Conservation (phyloP, 2,113 vertebrate genomes). For the Orycteropus afer region DNA sequence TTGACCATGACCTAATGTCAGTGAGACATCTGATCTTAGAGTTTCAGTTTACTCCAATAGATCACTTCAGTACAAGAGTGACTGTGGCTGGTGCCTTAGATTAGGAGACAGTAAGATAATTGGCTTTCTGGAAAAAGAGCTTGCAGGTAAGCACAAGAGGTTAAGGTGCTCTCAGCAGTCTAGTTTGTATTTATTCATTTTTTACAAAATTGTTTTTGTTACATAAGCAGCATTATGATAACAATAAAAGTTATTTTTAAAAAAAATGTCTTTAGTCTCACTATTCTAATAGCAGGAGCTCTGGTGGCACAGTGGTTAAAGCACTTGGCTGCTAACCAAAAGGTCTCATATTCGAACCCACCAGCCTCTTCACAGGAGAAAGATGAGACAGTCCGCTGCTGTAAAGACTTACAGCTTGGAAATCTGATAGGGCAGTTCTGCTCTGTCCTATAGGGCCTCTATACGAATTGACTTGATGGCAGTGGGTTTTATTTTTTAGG, state of each 20-base stretch:
- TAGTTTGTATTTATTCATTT: constrained; percentile 19
- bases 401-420: too few relatives aligned
- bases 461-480: too few relatives aligned
- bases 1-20: neutral
- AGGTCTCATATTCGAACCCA: too few relatives aligned
- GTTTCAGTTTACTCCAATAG: constrained; percentile 14
- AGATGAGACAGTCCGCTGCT: too few relatives aligned
- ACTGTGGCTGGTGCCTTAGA: neutral
- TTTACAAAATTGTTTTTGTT: constrained; percentile 50
- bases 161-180: neutral
- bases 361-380: too few relatives aligned
- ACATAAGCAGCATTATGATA: neutral
- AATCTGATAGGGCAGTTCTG: too few relatives aligned
- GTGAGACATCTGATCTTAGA: constrained; percentile 45
- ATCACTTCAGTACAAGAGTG: neutral
- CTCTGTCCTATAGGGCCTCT: too few relatives aligned
- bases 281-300: neutral
- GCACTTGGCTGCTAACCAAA: too few relatives aligned
- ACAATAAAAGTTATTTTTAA: neutral
- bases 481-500: too few relatives aligned
- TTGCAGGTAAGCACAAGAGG: neutral
- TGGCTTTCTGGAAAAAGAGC: neutral
- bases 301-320: too few relatives aligned
- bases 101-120: constrained; percentile 21
- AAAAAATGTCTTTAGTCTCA: neutral